These are phyloP conservation scores for Lagenorhynchus albirostris DNA, from an alignment of 2,113 vertebrate genomes.

Conservation along the genomic window DNA sequence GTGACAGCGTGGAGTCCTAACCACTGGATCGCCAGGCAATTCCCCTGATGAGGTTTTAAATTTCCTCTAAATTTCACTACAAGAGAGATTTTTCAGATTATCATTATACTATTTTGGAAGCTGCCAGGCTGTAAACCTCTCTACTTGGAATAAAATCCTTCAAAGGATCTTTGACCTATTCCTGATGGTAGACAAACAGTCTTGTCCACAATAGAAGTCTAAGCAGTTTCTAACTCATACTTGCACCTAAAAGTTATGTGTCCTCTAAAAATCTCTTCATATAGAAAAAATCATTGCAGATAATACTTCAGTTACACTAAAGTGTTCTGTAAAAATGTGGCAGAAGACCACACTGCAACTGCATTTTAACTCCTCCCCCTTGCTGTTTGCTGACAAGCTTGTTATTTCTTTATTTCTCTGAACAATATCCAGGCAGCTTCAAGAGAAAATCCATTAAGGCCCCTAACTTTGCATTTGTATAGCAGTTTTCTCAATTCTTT, in stretches of 20 bases:
- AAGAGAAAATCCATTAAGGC: slow-evolving; percentile 42
- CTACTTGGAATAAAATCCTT: not conserved
- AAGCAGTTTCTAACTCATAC: not conserved
- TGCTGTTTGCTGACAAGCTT: not conserved
- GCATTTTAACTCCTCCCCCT: not conserved
- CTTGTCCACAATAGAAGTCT: not conserved
- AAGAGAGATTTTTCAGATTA: not conserved
- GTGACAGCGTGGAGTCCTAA: too few relatives aligned
- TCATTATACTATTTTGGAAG: not conserved
- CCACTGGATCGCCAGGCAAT: too few relatives aligned
- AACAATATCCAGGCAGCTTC: slow-evolving; percentile 42
- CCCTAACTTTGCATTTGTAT: slow-evolving; percentile 51
- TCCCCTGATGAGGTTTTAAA: not conserved
- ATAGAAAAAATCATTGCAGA: not conserved
- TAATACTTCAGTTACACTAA: not conserved
- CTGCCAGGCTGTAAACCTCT: not conserved
- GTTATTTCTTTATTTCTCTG: slow-evolving; percentile 48
- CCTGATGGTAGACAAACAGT: not conserved
- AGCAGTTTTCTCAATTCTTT: slow-evolving; percentile 55
- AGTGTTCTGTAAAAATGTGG: not conserved
- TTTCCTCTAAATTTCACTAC: not conserved
- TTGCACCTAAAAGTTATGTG: not conserved
- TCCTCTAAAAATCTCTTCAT: not conserved
- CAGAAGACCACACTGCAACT: not conserved
- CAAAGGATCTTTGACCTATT: not conserved